phyloP scores from a whole-genome alignment of 2,888 invertebrate genomes.

The Willowsia nigromaculata region DNA sequence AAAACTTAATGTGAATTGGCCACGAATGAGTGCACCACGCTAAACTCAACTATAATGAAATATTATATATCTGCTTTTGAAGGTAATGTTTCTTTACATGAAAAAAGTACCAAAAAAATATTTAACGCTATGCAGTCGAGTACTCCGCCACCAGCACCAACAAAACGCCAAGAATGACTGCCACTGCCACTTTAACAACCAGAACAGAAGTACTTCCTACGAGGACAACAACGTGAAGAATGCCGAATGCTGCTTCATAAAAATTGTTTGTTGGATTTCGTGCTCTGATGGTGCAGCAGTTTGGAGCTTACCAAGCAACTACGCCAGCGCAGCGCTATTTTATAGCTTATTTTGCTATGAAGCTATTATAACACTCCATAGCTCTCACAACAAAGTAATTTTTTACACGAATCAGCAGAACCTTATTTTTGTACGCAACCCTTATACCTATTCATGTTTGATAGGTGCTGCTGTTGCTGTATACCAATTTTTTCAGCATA shows the following conservation, averaged over 20 bases:
- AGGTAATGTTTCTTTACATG: too few relatives aligned
- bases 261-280: not conserved
- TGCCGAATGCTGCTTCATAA: not conserved
- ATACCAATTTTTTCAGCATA: not conserved
- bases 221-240: slow-evolving; percentile 15
- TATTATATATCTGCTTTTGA: too few relatives aligned
- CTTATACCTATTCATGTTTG: not conserved
- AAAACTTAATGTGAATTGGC: too few relatives aligned
- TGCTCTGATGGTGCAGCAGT: not conserved
- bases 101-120: not conserved
- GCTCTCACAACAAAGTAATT: not conserved
- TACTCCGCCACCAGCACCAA: not conserved
- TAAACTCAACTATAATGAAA: too few relatives aligned
- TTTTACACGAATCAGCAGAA: not conserved
- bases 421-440: not conserved
- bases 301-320: not conserved
- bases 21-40: too few relatives aligned
- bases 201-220: slow-evolving; percentile 26
- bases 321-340: not conserved
- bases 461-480: not conserved
- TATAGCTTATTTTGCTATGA: not conserved
- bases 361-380: not conserved
- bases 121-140: not conserved
- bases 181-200: not conserved
- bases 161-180: slow-evolving; percentile 23